Base-by-base conservation (phyloP, 2,797 vertebrate species). In the Perodicticus potto region DNA sequence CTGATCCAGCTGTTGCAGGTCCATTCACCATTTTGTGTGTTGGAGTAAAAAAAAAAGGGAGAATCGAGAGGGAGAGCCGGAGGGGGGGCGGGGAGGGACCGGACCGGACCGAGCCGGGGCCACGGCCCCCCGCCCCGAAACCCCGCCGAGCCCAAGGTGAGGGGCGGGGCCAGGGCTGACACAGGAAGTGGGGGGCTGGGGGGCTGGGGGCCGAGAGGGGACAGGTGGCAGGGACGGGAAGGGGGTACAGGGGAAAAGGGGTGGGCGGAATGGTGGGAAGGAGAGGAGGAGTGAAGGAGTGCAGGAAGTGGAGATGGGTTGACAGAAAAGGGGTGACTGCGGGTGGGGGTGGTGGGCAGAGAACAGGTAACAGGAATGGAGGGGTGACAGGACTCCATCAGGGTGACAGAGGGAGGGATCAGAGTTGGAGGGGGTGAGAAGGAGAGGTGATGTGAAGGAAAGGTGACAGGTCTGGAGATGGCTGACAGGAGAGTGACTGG, bases 21-120 rank as follows among this genome's bases (percentile, higher is more conserved):
- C 99, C 99, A 99, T 99, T 99, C 99, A 99, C 99, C 99, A 99
- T 99, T 99, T 99, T 99, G 99, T 99, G 99, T 99, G 99, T 99
- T 99, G 99, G 99, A 99, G 99, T 99, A 99, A 99, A 99, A 99
- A 99, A 99, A 99, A 97, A 98, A 98, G 97, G 96, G 97, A 97
- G 97, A 97, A 97, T 97, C 97, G 97, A 98, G 97, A 97, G 98
- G 97, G 98, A 98, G 97, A 98, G 97, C 97, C 88, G 97, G 95
- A 94, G 81, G 89, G 91, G 96, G 96, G 97, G 97, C 78, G 96
- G 96, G 95, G 93, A 97, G 97, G 97, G 96, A 95, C 86, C 93
- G 97, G 97, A 97, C 96, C 96, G 95, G 96, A 97, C 96, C 88
- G 73, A 96, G 80, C 91, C 72, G 96, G 96, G 94, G 96, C 93